These are phyloP conservation scores for Platycercus adscitus DNA, from an alignment of 2,113 vertebrate genomes.

Conservation along the genomic window DNA sequence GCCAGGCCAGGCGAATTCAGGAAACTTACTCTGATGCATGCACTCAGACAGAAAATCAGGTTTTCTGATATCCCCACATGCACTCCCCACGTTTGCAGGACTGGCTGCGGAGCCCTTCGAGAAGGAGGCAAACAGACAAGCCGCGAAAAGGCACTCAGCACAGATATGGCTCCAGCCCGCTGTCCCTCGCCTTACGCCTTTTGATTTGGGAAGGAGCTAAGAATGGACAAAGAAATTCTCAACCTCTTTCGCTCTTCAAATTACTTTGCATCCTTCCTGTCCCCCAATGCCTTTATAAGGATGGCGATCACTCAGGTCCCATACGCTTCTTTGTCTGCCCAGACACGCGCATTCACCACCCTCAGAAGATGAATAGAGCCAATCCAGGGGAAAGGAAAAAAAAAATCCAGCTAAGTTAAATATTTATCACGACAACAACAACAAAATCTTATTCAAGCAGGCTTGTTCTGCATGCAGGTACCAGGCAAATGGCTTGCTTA, in stretches of 20 bases:
- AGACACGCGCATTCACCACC: constrained; percentile 50
- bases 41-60: background rate
- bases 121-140: background rate
- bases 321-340: constrained; percentile 73
- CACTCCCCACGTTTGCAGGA: background rate
- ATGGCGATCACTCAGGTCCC: constrained; percentile 14
- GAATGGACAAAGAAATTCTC: constrained; percentile 54
- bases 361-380: constrained; percentile 47
- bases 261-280: constrained; percentile 54
- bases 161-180: background rate
- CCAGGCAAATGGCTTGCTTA: background rate
- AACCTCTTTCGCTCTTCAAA: constrained; percentile 35
- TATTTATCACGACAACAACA: constrained; percentile 70
- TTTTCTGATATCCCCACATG: background rate
- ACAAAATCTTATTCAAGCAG: constrained; percentile 5
- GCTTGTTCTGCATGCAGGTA: background rate
- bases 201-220: constrained; percentile 25
- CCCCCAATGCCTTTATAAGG: constrained; percentile 35
- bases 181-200: constrained; percentile 16
- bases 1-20: background rate
- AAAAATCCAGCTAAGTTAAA: constrained; percentile 68
- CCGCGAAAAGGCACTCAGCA: background rate
- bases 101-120: background rate
- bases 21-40: background rate
- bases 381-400: background rate